Evolutionary conservation across 1,140 invertebrate species (phyloP).

Genomic region (Pararge aegeria): DNA sequence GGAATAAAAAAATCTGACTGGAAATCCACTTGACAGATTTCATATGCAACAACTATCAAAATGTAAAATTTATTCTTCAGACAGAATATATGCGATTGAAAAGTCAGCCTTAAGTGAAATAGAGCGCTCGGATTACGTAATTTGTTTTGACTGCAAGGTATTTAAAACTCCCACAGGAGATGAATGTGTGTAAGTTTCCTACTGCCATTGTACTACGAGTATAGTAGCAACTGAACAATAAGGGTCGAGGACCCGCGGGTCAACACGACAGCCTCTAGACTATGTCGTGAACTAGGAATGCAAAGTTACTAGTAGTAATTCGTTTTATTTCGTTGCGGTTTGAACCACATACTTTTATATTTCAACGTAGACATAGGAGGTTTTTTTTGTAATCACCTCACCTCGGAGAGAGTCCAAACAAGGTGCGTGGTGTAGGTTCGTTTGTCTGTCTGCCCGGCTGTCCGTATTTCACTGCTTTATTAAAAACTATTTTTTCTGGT

Average conservation of each 20-base stretch:
- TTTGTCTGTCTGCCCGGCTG: too few species aligned
- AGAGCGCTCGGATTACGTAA: background rate
- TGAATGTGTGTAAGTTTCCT: slow-evolving; percentile 19
- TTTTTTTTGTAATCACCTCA: too few species aligned
- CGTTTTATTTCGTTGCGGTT: slow-evolving; percentile 26
- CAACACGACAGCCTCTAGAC: slow-evolving; percentile 37
- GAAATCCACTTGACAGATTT: too few species aligned
- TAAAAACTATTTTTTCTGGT: too few species aligned
- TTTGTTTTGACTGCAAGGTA: slow-evolving; percentile 1
- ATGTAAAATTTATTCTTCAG: too few species aligned
- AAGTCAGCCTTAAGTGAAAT: background rate
- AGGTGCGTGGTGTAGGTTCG: too few species aligned
- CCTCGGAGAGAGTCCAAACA: too few species aligned
- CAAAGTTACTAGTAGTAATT: slow-evolving; percentile 20
- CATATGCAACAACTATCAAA: too few species aligned
- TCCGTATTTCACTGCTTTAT: too few species aligned
- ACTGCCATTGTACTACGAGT: slow-evolving; percentile 56
- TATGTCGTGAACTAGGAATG: slow-evolving; percentile 42
- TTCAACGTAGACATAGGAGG: background rate
- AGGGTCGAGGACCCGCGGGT: slow-evolving; percentile 68
- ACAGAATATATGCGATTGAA: background rate
- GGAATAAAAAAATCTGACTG: too few species aligned
- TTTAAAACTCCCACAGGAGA: slow-evolving; percentile 2
- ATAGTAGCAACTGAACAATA: slow-evolving; percentile 60
- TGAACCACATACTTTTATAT: background rate